A percentile compares a stretch with the other conserved stretches of the same genome.
Evolutionary conservation across 2,888 invertebrate species (phyloP).

Genomic region (Drosophila parthenogenetica): DNA sequence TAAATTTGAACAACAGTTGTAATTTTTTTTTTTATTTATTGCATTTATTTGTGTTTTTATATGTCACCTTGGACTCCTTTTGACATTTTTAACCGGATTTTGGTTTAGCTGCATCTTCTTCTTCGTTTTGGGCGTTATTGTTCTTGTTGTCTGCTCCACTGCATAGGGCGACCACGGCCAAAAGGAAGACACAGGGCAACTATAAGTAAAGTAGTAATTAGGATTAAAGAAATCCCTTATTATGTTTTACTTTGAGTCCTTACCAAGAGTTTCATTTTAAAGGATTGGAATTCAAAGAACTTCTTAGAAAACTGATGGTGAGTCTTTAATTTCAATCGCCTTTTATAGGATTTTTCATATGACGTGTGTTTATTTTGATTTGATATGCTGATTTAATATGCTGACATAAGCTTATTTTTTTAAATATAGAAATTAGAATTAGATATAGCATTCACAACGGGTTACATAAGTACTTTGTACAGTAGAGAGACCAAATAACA

Average conservation of each 20-base stretch:
- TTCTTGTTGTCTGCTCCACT: background rate
- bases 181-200: background rate
- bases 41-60: no score
- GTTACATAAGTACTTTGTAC: no score
- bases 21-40: no score
- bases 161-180: conserved; percentile 1
- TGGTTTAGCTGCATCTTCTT: no score
- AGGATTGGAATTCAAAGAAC: background rate
- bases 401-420: no score
- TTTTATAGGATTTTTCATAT: background rate
- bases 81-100: no score
- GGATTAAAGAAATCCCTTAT: background rate
- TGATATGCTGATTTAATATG: background rate
- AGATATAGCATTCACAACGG: no score
- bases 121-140: background rate
- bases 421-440: no score
- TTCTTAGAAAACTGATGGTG: background rate
- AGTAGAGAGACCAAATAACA: no score
- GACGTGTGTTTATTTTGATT: background rate
- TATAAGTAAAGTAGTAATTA: background rate
- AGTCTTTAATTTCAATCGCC: no score
- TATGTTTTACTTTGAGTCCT: background rate
- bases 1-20: no score
- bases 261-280: conserved; percentile 4
- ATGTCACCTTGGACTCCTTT: no score